Conservation (phyloP, 2,888 invertebrate genomes). For the Tipula lateralis region DNA sequence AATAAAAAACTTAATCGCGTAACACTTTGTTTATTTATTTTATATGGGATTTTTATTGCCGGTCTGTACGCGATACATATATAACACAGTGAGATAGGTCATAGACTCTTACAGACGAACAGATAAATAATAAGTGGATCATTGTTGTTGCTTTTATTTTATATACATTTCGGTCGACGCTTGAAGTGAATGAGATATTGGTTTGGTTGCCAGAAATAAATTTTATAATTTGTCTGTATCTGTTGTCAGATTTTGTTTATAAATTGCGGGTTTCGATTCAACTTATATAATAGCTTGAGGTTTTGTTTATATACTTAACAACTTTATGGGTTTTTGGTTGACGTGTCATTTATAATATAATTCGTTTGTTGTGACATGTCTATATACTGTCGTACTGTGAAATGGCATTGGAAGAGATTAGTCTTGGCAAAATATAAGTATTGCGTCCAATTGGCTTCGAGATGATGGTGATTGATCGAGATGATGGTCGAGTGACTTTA, state of each 20-base stretch:
- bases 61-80: not conserved
- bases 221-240: not conserved
- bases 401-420: not conserved
- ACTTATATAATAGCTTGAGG: not conserved
- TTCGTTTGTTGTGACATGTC: not conserved
- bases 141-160: not conserved
- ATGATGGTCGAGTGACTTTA: no score
- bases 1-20: slow-evolving; percentile 3
- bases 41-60: not conserved
- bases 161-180: not conserved
- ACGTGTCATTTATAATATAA: not conserved
- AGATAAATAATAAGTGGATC: not conserved
- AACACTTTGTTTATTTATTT: slow-evolving; percentile 1
- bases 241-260: not conserved
- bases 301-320: not conserved
- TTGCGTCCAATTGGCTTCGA: no score
- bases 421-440: no score
- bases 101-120: not conserved
- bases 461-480: no score
- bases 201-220: slow-evolving; percentile 4
- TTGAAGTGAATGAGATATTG: not conserved
- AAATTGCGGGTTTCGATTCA: not conserved
- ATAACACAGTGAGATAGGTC: slow-evolving; percentile 2
- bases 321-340: not conserved
- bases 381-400: not conserved